Evolutionary conservation across 2,888 invertebrate genomes (phyloP).

Genomic region (Kuschelorhynchus macadamiae): DNA sequence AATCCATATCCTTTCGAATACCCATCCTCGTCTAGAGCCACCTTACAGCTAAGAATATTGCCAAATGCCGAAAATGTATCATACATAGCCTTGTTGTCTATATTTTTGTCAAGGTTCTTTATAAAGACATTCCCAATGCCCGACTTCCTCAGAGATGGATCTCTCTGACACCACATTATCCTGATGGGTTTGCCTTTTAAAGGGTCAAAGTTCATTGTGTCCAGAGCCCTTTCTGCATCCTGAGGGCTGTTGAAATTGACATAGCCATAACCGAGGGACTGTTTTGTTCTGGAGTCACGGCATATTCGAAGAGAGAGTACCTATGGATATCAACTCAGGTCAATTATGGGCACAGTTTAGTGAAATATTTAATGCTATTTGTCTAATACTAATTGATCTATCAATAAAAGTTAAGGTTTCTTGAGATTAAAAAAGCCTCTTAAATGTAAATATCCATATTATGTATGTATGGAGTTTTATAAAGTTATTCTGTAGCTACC

Average conservation of each 20-base stretch:
- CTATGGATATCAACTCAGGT: too few species aligned
- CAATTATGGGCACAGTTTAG: too few species aligned
- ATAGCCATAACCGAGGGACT: slow-evolving; percentile 99
- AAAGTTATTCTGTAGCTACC: too few species aligned
- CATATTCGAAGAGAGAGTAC: slow-evolving; percentile 98
- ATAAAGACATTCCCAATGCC: slow-evolving; percentile 99
- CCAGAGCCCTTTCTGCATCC: slow-evolving; percentile 98
- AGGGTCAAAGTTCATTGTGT: slow-evolving; percentile 99
- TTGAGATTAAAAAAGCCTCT: too few species aligned
- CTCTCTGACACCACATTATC: slow-evolving; percentile 99
- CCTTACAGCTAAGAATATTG: slow-evolving; percentile 98
- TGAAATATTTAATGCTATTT: too few species aligned
- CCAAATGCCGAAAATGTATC: slow-evolving; percentile 99
- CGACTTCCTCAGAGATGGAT: slow-evolving; percentile 97
- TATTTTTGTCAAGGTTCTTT: slow-evolving; percentile 97
- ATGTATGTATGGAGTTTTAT: too few species aligned
- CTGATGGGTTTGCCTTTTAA: slow-evolving; percentile 97
- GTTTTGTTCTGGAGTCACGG: slow-evolving; percentile 96
- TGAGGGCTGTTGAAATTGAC: slow-evolving; percentile 99
- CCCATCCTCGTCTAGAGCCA: slow-evolving; percentile 94
- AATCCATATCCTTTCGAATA: slow-evolving; percentile 96
- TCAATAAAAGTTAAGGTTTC: too few species aligned
- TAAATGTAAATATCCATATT: too few species aligned
- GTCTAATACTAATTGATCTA: too few species aligned
- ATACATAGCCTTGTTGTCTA: slow-evolving; percentile 99